phyloP scores from a whole-genome alignment of 1,140 invertebrate genomes.

The Hypothenemus hampei region DNA sequence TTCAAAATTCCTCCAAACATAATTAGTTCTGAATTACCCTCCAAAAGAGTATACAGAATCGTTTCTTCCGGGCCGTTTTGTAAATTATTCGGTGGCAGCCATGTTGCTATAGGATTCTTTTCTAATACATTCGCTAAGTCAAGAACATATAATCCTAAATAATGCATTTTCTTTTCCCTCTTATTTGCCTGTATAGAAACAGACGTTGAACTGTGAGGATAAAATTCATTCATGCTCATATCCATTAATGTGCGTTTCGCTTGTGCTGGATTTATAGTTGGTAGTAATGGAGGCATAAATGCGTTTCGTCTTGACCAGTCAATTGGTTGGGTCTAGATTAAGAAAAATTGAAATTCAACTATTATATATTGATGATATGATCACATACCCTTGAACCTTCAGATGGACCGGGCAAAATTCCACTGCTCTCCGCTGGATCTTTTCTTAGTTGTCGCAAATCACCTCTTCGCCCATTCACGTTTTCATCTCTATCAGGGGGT shows the following conservation, averaged over 20 bases:
- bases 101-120: slow-evolving; percentile 63
- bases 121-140: slow-evolving; percentile 72
- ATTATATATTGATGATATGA: too few species aligned
- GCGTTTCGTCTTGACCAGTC: too few species aligned
- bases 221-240: too few species aligned
- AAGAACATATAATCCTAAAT: slow-evolving; percentile 76
- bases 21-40: slow-evolving; percentile 85
- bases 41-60: slow-evolving; percentile 83
- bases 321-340: too few species aligned
- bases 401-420: too few species aligned
- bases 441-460: slow-evolving; percentile 43
- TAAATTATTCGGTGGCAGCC: slow-evolving; percentile 65
- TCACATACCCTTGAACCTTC: too few species aligned
- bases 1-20: slow-evolving; percentile 92
- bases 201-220: too few species aligned
- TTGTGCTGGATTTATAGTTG: too few species aligned
- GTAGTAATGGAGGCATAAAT: too few species aligned
- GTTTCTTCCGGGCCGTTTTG: slow-evolving; percentile 78
- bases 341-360: too few species aligned
- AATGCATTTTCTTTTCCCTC: slow-evolving; percentile 32
- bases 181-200: too few species aligned
- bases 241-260: too few species aligned
- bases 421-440: neutral
- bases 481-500: slow-evolving; percentile 56
- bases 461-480: slow-evolving; percentile 67